These are phyloP conservation scores for Grapholita molesta DNA, from an alignment of 1,140 invertebrate genomes.

Conservation along the genomic window DNA sequence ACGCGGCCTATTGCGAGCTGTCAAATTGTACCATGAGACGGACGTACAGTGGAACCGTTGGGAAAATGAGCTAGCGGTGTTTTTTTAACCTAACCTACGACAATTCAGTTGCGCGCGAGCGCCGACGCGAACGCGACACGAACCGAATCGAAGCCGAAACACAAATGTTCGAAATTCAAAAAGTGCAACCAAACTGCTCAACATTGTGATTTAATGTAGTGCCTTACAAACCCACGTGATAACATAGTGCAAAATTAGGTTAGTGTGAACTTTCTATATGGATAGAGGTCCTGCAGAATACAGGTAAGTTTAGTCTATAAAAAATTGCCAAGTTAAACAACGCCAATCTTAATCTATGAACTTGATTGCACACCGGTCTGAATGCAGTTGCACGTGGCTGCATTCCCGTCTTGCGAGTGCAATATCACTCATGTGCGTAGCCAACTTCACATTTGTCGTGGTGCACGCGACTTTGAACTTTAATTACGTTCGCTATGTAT, in stretches of 20 bases:
- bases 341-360: slow-evolving; percentile 75
- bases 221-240: slow-evolving; percentile 62
- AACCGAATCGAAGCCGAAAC: slow-evolving; percentile 21
- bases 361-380: slow-evolving; percentile 60
- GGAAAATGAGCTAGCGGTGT: slow-evolving; percentile 68
- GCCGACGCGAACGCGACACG: slow-evolving; percentile 49
- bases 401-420: slow-evolving; percentile 59
- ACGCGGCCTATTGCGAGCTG: slow-evolving; percentile 48
- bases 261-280: slow-evolving; percentile 48
- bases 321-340: slow-evolving; percentile 33
- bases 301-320: slow-evolving; percentile 26
- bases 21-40: slow-evolving; percentile 34
- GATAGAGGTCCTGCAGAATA: slow-evolving; percentile 55
- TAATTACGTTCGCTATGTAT: slow-evolving; percentile 30
- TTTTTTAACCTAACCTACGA: slow-evolving; percentile 70
- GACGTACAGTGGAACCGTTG: slow-evolving; percentile 39
- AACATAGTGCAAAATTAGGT: slow-evolving; percentile 60
- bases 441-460: slow-evolving; percentile 32
- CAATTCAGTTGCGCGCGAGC: slow-evolving; percentile 73
- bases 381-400: slow-evolving; percentile 48
- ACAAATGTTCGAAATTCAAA: slow-evolving; percentile 41
- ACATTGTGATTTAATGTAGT: slow-evolving; percentile 70
- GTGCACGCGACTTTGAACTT: slow-evolving; percentile 37
- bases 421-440: slow-evolving; percentile 40
- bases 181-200: slow-evolving; percentile 52